These are phyloP conservation scores for Tetrax tetrax DNA, from an alignment of 2,113 vertebrate genomes.

Conservation along the genomic window DNA sequence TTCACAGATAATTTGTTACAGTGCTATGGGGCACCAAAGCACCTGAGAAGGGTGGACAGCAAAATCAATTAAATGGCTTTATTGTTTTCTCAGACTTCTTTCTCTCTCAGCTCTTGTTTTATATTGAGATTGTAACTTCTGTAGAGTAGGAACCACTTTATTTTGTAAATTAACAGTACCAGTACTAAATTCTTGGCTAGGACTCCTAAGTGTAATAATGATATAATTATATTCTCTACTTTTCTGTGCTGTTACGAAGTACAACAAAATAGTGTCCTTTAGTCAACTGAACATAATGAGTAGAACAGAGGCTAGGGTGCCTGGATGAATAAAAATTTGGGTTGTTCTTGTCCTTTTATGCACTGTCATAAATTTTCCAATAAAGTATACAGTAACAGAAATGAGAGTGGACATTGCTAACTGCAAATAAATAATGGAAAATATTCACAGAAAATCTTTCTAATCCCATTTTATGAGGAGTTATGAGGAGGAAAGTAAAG, in stretches of 20 bases:
- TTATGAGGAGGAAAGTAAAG: not conserved
- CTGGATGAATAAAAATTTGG: not conserved
- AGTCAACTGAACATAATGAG: not conserved
- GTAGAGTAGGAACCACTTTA: not conserved
- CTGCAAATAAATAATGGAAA: not conserved
- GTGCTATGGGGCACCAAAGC: not conserved
- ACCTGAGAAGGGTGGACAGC: not conserved
- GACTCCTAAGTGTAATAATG: not conserved
- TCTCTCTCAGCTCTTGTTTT: not conserved
- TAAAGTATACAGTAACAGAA: not conserved
- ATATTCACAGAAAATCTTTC: not conserved
- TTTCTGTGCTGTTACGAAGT: not conserved
- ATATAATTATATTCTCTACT: not conserved
- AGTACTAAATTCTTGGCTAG: not conserved
- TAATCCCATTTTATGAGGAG: not conserved
- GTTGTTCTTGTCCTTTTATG: not conserved
- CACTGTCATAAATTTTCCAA: not conserved
- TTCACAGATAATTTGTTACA: not conserved
- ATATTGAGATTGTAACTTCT: not conserved
- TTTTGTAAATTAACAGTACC: not conserved
- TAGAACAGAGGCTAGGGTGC: not conserved
- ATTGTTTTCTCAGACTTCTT: not conserved
- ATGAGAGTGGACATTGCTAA: fast-evolving
- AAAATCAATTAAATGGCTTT: not conserved
- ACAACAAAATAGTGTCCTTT: not conserved